Evolutionary conservation across 2,113 vertebrate species (phyloP), one percentile per base, ranked within the genome.

Genomic region (Rhinolophus ferrumequinum): DNA sequence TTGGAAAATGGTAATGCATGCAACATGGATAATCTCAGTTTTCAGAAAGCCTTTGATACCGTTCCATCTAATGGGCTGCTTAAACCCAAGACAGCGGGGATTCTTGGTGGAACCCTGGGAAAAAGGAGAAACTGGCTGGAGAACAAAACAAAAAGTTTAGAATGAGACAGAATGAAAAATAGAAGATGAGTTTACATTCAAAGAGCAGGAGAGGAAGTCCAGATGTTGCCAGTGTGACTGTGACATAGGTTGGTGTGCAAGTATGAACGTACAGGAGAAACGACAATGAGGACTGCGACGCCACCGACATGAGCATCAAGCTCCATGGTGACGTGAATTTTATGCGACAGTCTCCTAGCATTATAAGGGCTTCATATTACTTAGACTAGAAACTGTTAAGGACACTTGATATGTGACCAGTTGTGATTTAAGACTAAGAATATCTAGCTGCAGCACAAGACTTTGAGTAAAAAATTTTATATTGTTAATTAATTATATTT

Each of bases 141-240:
- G 85, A 97, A 94, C 96, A 98, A 97, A 97, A 97, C 77, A 97
- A 95, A 95, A 96, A 47, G 33, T 97, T 97, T 82, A 94, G 95
- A 96, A 86, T 95, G 96, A 97, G 88, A 80, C 60, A 56, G 92
- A 94, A 97, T 88, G 76, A 70, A 97, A 97, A 97, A 94, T 84
- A 94, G 93, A 93, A 94, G 93, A 96, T 95, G 15, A n/a, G 77
- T 69, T 97, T 97, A 82, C 87, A 73, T 76, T 92, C 94, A 75
- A 76, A 96, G 89, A 67, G 30, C 86, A 60, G 88, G 54, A 22
- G 41, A 81, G 87, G 79, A 97, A 86, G 72, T 87, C 10, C 30
- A 28, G 90, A 95, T 96, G 28, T 54, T 82, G 91, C 85, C 33
- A 30, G 38, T 38, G n/a, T 60, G n/a, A 67, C 35, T 8, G 16